Base-by-base conservation (phyloP, 2,888 invertebrate genomes). In the Fabriciana adippe region DNA sequence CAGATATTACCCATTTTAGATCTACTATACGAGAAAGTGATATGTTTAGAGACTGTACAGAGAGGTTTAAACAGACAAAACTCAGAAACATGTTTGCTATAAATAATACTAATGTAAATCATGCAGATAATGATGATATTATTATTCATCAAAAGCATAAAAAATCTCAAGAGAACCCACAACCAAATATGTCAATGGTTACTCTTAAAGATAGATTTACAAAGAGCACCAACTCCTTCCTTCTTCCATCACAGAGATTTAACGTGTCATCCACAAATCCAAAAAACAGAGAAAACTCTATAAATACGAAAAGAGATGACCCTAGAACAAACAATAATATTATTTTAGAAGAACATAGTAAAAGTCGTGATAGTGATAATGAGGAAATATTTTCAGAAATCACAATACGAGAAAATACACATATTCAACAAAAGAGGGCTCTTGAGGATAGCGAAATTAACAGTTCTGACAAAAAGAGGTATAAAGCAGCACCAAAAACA, bases 171-270 rank as follows among this genome's bases (percentile, higher is more conserved):
- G 53, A 63, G 60, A 21, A 15, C n/a, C 11, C 67, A 71, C 71
- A 68, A 11, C 73, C 73, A 65, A 67, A 59, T 62, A 45, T 18
- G 14, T 50, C 62, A 26, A 48, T 73, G 21, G 59, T 65, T 26
- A 76, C 76, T 26, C 83, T 80, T 72, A 86, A 81, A 74, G 83
- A 89, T 1, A 81, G 85, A 74, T 87, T 89, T 70, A 76, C 76
- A 77, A 85, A 76, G 77, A 79, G 82, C 26, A 15, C 47, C 21
- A 48, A 48, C n/a, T 66, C 67, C 15, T 83, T 79, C 74, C 71
- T 79, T 26, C 75, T 88, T 18, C 87, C 87, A 70, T 85, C 85
- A 61, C 85, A 89, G 75, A 86, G 88, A 71, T 89, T 89, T 69
- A 82, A 86, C 60, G 81, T 74, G 67, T 80, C 84, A 6, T 15